Conservation (phyloP, 1,140 invertebrate genomes). For the Planococcus citri region DNA sequence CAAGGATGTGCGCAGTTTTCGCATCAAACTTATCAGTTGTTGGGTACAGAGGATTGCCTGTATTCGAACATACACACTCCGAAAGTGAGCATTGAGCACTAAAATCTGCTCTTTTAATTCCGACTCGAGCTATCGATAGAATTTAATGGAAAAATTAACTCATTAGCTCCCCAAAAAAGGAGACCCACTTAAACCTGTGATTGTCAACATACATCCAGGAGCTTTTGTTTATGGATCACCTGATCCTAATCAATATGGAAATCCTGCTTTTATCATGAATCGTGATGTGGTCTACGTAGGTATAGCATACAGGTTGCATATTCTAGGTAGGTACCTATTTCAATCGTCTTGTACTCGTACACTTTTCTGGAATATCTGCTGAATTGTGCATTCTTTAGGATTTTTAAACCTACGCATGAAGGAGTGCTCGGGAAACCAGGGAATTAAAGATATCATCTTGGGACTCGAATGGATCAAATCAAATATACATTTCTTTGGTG, state of each 20-base stretch:
- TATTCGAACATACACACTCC: constrained; percentile 25
- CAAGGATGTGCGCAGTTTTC: background rate
- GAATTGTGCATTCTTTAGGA: background rate
- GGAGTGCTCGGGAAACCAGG: constrained; percentile 53
- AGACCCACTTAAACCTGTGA: background rate
- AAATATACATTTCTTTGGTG: constrained; percentile 71
- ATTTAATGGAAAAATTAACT: too few species aligned
- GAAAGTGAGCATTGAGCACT: background rate
- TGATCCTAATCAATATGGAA: background rate
- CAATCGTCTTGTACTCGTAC: too few species aligned
- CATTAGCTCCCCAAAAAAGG: background rate
- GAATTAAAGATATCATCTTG: constrained; percentile 75
- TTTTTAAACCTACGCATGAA: background rate
- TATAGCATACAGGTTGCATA: background rate
- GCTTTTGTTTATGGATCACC: background rate
- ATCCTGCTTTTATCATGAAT: background rate
- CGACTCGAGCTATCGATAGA: too few species aligned
- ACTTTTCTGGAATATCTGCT: too few species aligned
- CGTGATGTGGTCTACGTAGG: background rate
- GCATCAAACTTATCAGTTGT: background rate
- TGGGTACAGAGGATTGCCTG: constrained; percentile 26
- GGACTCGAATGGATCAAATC: constrained; percentile 76
- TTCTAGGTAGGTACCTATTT: background rate
- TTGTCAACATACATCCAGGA: background rate
- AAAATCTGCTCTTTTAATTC: too few species aligned